A percentile compares a stretch with the other conserved stretches of the same genome.
Evolutionary conservation across 2,888 invertebrate genomes (phyloP).

Genomic region (Dryomyza anilis): DNA sequence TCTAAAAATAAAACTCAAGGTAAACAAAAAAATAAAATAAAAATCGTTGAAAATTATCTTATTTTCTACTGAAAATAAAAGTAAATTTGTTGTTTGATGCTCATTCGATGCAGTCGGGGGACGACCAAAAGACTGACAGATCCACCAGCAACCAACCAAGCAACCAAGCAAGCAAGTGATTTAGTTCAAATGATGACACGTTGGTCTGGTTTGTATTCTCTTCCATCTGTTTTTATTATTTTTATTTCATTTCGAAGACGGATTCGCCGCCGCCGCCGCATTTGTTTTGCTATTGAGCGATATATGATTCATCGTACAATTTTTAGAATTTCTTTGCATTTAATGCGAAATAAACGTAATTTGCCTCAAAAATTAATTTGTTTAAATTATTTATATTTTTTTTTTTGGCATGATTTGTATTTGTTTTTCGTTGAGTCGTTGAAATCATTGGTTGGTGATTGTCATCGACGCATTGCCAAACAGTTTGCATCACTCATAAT

Average conservation of each 20-base stretch:
- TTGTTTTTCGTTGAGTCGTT: too few species aligned
- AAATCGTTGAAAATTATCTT: background rate
- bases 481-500: too few species aligned
- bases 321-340: constrained; percentile 12
- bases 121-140: too few species aligned
- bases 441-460: too few species aligned
- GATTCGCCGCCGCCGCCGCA: background rate
- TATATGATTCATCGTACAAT: constrained; percentile 9
- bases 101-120: too few species aligned
- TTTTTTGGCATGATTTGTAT: too few species aligned
- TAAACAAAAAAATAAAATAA: constrained; percentile 27
- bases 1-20: constrained; percentile 34
- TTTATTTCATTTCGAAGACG: background rate
- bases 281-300: background rate
- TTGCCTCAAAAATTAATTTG: too few species aligned
- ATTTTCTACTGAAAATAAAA: background rate
- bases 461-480: too few species aligned
- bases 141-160: too few species aligned
- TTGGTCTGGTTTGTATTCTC: background rate
- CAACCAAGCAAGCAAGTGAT: background rate
- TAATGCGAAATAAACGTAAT: too few species aligned
- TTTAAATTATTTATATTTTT: too few species aligned
- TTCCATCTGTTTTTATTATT: background rate
- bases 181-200: background rate
- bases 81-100: background rate